Base-by-base conservation (phyloP, 1,140 invertebrate genomes). In the Drosophila prosaltans region DNA sequence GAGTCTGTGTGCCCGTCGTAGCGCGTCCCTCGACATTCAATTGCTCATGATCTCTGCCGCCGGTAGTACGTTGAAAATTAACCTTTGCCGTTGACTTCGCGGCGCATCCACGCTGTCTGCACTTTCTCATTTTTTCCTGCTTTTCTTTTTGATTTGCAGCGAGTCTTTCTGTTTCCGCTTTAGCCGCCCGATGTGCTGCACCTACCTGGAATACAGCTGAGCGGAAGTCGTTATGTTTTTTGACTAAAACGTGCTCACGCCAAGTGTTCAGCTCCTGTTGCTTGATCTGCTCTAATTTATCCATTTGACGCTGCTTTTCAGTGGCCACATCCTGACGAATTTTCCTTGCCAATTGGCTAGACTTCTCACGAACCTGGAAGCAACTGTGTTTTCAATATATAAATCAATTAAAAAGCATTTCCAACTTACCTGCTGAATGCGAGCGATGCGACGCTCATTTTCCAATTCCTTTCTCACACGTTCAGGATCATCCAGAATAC, bases 351-450 rank as follows among this genome's bases (percentile, higher is more conserved):
- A 92, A 32, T 16, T 67, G 45, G 24, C 78, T 91, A 2, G 91
- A 91, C 61, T 91, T 74, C 57, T 91, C 76, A 2, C 91, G 90
- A 39, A 92, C 91, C 91, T 92, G 55, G 16, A 7, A 16, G 2
- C 8, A 58, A 48, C 43, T 21, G 7, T 1, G 3, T 9, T 65
- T 48, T 54, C 48, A 16, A 4, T 28, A 55, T 21, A 1, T 30
- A 67, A 41, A 69, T 10, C 21, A 4, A 51, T 26, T 26, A 9
- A 10, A 10, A 51, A 26, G 1, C 32, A 36, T 36, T 36, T 51
- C 45, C 3, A 0, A 51, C 21, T 77, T 88, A 92, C 91, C 79
- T 92, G 83, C 59, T 81, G 62, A n/a, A 92, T 71, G 65, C 91
- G 80, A 36, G 80, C 78, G 71, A 91, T 92, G 72, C 91, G 80